Percentiles rank a stretch among this genome's conserved stretches.
Evolutionary conservation across 2,888 invertebrate species (phyloP).

Genomic region (Anorthoa munda): DNA sequence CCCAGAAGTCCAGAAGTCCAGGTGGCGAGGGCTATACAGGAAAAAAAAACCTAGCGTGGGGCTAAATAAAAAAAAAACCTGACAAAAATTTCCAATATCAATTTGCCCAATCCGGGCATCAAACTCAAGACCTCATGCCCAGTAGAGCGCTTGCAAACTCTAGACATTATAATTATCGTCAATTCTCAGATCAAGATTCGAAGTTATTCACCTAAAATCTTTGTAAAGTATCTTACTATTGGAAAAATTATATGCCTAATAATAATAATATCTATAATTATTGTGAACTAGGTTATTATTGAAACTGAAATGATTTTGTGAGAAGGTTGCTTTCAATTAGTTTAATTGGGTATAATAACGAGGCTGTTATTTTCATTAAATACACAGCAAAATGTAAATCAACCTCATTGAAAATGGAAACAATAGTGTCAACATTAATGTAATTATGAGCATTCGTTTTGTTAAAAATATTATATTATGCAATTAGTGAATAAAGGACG

Average conservation of each 20-base stretch:
- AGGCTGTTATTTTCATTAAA: not conserved
- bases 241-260: not conserved
- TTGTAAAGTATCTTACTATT: not conserved
- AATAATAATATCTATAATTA: too few species aligned
- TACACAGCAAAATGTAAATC: constrained; percentile 21
- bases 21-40: too few species aligned
- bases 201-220: not conserved
- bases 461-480: too few species aligned
- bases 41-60: too few species aligned
- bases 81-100: too few species aligned
- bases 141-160: too few species aligned
- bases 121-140: too few species aligned
- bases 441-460: not conserved
- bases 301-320: constrained; percentile 3
- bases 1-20: too few species aligned
- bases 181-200: not conserved
- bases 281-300: not conserved
- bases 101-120: too few species aligned
- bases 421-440: not conserved
- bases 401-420: constrained; percentile 10
- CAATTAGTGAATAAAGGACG: too few species aligned
- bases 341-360: not conserved
- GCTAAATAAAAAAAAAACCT: too few species aligned
- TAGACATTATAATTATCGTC: too few species aligned
- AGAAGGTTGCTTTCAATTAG: constrained; percentile 10